These are phyloP conservation scores for Saturnia pavonia DNA, from an alignment of 2,888 invertebrate species.

Conservation along the genomic window DNA sequence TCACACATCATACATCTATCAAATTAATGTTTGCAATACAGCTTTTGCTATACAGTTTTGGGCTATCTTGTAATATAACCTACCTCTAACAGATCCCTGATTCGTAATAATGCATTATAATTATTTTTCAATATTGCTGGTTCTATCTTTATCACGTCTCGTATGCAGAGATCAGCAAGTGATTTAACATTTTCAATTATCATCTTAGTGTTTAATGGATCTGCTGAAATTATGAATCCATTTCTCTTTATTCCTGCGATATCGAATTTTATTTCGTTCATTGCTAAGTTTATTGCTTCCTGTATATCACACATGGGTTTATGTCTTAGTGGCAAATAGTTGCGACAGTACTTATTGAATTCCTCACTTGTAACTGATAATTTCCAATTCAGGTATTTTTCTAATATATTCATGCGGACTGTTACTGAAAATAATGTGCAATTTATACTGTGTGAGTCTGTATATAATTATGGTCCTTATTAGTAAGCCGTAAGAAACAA, in stretches of 20 bases:
- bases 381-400: constrained; percentile 64
- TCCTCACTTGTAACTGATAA: constrained; percentile 57
- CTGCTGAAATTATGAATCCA: constrained; percentile 81
- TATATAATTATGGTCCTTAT: neutral
- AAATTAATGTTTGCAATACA: no score
- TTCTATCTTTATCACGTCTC: constrained; percentile 74
- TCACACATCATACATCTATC: no score
- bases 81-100: constrained; percentile 79
- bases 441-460: neutral
- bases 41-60: no score
- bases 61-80: constrained; percentile 23
- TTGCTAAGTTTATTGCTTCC: constrained; percentile 78
- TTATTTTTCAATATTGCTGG: constrained; percentile 85
- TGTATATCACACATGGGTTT: constrained; percentile 74
- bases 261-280: constrained; percentile 80
- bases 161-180: constrained; percentile 80
- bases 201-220: constrained; percentile 81
- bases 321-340: constrained; percentile 66
- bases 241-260: constrained; percentile 78
- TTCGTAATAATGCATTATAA: constrained; percentile 77
- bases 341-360: constrained; percentile 62
- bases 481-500: neutral
- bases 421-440: constrained; percentile 54
- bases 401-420: constrained; percentile 64
- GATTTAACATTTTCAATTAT: constrained; percentile 79